Conservation (phyloP, 1,140 invertebrate species). For the Conus betulinus region DNA sequence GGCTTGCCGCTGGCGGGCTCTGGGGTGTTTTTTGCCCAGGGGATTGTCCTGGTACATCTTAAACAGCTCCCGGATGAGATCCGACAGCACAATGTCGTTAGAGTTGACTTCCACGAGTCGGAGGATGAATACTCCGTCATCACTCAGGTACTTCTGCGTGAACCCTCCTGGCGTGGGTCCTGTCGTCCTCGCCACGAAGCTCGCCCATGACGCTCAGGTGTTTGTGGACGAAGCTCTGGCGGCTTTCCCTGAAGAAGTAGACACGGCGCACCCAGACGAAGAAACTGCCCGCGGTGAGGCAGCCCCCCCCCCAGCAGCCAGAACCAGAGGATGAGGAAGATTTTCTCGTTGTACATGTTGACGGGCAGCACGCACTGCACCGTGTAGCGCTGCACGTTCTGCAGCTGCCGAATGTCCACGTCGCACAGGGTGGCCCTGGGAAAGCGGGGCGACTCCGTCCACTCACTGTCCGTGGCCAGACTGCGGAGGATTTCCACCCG, state of each 20-base stretch:
- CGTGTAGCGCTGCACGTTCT: constrained; percentile 70
- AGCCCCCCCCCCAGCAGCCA: constrained; percentile 65
- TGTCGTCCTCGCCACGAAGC: constrained; percentile 12
- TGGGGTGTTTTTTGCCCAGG: not conserved
- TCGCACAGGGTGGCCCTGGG: constrained; percentile 78
- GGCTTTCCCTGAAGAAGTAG: constrained; percentile 56
- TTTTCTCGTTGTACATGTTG: constrained; percentile 79
- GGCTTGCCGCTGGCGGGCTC: not conserved
- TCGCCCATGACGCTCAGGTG: constrained; percentile 60
- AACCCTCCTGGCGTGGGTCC: constrained; percentile 30
- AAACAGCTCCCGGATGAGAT: constrained; percentile 40
- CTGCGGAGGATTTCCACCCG: constrained; percentile 40
- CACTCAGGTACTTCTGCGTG: constrained; percentile 43
- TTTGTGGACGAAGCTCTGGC: constrained; percentile 67
- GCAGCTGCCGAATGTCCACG: constrained; percentile 76
- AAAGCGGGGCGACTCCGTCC: constrained; percentile 59
- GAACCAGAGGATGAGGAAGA: constrained; percentile 74
- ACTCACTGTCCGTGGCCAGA: not conserved
- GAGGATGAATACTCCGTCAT: constrained; percentile 48
- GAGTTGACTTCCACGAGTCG: constrained; percentile 41
- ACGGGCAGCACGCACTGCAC: constrained; percentile 79
- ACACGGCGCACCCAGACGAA: constrained; percentile 66
- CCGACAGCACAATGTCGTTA: constrained; percentile 31
- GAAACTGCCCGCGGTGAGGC: constrained; percentile 73
- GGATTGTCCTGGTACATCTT: constrained; percentile 28